Percentiles rank a stretch among this genome's conserved stretches.
Conservation (phyloP, 2,888 invertebrate species). For the Hirtodrosophila duncani region DNA sequence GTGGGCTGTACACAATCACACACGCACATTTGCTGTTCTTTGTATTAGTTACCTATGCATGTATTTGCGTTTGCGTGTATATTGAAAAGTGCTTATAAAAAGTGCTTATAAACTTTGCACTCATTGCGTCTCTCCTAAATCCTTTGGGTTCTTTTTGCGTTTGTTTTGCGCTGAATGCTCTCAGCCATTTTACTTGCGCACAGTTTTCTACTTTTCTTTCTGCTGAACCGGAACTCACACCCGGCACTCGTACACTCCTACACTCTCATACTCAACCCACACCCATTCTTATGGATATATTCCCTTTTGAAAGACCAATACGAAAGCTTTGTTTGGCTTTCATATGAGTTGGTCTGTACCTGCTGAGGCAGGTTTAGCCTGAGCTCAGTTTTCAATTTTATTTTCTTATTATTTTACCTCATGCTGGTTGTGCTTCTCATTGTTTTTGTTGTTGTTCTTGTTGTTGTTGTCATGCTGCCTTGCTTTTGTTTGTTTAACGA, state of each 20-base stretch:
- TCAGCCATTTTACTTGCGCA: conserved; percentile 37
- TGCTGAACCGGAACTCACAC: no score
- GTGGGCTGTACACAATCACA: background rate
- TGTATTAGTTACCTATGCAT: background rate
- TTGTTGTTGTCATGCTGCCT: conserved; percentile 16
- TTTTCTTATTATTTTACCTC: conserved; percentile 54
- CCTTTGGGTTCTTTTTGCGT: conserved; percentile 21
- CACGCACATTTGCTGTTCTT: no score
- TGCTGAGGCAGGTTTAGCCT: conserved; percentile 25
- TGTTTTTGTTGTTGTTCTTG: conserved; percentile 18
- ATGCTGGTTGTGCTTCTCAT: conserved; percentile 50
- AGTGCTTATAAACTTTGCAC: conserved; percentile 50
- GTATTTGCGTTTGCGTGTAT: conserved; percentile 40
- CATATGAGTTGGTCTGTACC: conserved; percentile 41
- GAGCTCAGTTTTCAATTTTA: conserved; percentile 58
- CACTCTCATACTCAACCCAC: no score
- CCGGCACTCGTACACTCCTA: no score
- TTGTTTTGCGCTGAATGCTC: conserved; percentile 15
- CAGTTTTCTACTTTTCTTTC: conserved; percentile 17
- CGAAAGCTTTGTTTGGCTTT: conserved; percentile 44
- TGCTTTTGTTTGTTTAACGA: conserved; percentile 43
- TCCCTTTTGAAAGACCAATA: conserved; percentile 17
- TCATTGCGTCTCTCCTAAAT: conserved; percentile 27
- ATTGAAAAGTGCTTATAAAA: conserved; percentile 51
- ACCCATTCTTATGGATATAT: conserved; percentile 3